phyloP scores from a whole-genome alignment of 2,888 invertebrate species.

The Diachrysia chrysitis region DNA sequence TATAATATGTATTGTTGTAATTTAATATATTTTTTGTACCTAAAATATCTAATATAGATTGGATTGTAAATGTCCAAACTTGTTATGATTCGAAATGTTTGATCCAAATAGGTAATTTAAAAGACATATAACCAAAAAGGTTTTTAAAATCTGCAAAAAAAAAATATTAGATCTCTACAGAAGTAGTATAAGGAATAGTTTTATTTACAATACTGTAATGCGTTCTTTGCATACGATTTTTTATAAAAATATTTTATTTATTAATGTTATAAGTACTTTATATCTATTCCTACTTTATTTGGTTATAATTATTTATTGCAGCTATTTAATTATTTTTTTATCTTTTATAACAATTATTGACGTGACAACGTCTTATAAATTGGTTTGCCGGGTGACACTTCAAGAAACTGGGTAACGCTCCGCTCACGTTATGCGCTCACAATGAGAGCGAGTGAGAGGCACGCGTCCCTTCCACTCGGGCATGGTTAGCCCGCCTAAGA shows the following conservation, averaged over 20 bases:
- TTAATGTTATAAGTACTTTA: background rate
- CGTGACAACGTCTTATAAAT: too few species aligned
- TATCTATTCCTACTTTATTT: background rate
- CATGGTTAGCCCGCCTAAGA: too few species aligned
- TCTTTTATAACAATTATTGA: too few species aligned
- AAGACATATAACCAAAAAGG: slow-evolving; percentile 17
- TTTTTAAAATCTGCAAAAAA: slow-evolving; percentile 35
- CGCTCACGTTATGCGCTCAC: too few species aligned
- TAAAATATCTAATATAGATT: slow-evolving; percentile 21
- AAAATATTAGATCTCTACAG: slow-evolving; percentile 18
- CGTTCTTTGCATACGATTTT: background rate
- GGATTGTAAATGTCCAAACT: slow-evolving; percentile 35
- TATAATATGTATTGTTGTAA: slow-evolving; percentile 24
- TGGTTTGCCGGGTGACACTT: too few species aligned
- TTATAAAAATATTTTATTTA: slow-evolving; percentile 1
- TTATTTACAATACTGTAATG: slow-evolving; percentile 18
- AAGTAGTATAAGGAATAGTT: slow-evolving; percentile 26
- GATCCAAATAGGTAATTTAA: slow-evolving; percentile 15
- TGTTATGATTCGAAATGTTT: slow-evolving; percentile 26
- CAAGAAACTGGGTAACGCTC: too few species aligned
- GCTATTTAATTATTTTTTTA: background rate
- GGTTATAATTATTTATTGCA: background rate
- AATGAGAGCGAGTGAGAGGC: too few species aligned
- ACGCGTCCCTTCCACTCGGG: too few species aligned
- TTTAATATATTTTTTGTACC: slow-evolving; percentile 42